These are phyloP conservation scores for Euzetes globulus DNA, from an alignment of 2,888 invertebrate genomes.

Conservation along the genomic window DNA sequence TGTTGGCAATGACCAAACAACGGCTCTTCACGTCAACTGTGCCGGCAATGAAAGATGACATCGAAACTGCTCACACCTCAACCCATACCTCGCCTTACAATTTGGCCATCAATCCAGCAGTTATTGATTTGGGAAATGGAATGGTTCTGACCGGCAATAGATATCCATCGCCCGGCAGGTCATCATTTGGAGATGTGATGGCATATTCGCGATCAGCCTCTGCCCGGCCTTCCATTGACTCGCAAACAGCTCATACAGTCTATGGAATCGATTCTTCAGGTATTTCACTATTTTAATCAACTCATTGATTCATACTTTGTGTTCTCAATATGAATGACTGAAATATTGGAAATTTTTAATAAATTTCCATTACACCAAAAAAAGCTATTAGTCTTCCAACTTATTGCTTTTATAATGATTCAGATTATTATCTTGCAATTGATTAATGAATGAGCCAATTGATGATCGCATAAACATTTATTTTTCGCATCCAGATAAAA, in stretches of 20 bases:
- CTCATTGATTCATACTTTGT: background rate
- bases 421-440: too few species aligned
- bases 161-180: slow-evolving; percentile 33
- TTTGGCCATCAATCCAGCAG: slow-evolving; percentile 18
- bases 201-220: slow-evolving; percentile 35
- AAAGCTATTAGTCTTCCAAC: too few species aligned
- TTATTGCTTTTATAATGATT: too few species aligned
- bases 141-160: slow-evolving; percentile 27
- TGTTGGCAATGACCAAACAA: slow-evolving; percentile 36
- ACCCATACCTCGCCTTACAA: background rate
- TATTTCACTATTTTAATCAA: background rate
- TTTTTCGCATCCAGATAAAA: too few species aligned
- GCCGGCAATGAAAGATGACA: slow-evolving; percentile 24
- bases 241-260: slow-evolving; percentile 33
- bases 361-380: too few species aligned
- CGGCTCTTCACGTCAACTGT: slow-evolving; percentile 32
- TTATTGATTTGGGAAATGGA: background rate
- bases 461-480: too few species aligned
- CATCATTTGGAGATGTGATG: slow-evolving; percentile 35
- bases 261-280: slow-evolving; percentile 31
- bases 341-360: too few species aligned
- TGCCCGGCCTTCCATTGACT: slow-evolving; percentile 35
- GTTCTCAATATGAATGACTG: background rate
- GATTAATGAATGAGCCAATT: too few species aligned
- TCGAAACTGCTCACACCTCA: slow-evolving; percentile 26